Evolutionary conservation across 2,888 invertebrate genomes (phyloP), one percentile per base, ranked within the genome.

Genomic region (Hedychridium roseum): DNA sequence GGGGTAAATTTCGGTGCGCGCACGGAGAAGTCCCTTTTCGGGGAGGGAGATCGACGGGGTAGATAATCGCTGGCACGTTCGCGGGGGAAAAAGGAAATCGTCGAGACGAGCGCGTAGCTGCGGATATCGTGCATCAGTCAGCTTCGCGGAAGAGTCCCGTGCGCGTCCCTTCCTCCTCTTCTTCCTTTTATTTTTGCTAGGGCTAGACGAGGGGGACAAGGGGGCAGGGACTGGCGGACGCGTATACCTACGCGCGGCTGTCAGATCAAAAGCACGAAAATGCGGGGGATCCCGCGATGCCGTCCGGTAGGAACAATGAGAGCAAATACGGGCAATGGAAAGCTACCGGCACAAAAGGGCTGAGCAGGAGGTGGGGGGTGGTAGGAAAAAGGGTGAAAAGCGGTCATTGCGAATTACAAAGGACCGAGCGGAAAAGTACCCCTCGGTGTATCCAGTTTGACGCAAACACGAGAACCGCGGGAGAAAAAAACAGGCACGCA

Each of bases 281-380:
- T 63, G 57, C 54, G 57, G 56, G 60, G 42, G 50, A 46, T 36
- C 17, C 43, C 48, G 54, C 43, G 31, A 37, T 23, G n/a, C 54
- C 49, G 64, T 54, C 59, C 65, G 53, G 62, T 50, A 66, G 68
- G 70, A 72, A 72, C 73, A 73, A 73, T 71, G 73, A 71, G 64
- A 66, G 68, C 71, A 72, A 73, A 73, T 72, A 72, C 72, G 67
- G 70, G 72, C 70, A 70, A 69, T 68, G 68, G 66, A 71, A 70
- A 73, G 65, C 65, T 67, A 59, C 54, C 64, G 62, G 52, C 57
- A 46, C 61, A 54, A 65, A 66, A 71, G 66, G 70, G 61, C 68
- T 62, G 62, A 65, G n/a, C n/a, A n/a, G n/a, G n/a, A n/a, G n/a
- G n/a, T n/a, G n/a, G n/a, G n/a, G n/a, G n/a, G n/a, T n/a, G n/a